Evolutionary conservation across 1,140 invertebrate species (phyloP).

Genomic region (Pygmarrhopalites habei): DNA sequence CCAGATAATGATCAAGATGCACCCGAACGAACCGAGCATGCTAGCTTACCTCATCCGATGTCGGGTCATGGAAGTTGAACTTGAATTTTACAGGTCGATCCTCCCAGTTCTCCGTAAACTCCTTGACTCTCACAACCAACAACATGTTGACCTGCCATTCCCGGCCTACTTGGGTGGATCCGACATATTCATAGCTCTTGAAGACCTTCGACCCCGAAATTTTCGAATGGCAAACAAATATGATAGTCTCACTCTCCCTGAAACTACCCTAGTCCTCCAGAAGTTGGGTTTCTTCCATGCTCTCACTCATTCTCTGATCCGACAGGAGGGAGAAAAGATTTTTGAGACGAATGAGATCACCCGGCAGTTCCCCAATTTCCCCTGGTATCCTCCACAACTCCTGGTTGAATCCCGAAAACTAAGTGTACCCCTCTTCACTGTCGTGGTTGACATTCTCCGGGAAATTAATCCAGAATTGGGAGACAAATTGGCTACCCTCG

Average conservation of each 20-base stretch:
- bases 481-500: background rate
- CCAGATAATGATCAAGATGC: conserved; percentile 2
- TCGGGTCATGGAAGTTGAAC: background rate
- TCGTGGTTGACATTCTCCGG: background rate
- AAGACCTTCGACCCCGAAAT: conserved; percentile 14
- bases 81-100: background rate
- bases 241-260: background rate
- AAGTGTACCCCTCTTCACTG: background rate
- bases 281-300: conserved; percentile 21
- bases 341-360: background rate
- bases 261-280: conserved; percentile 11
- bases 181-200: conserved; percentile 10
- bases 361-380: background rate
- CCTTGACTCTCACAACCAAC: background rate
- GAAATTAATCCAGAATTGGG: background rate
- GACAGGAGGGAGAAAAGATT: background rate
- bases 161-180: background rate
- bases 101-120: background rate
- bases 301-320: conserved; percentile 4
- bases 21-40: background rate
- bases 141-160: background rate
- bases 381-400: background rate
- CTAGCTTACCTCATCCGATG: background rate
- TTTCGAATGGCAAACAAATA: conserved; percentile 21
- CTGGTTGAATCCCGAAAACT: background rate